Conservation (phyloP, 2,113 vertebrate genomes). For the Cacatua alba region DNA sequence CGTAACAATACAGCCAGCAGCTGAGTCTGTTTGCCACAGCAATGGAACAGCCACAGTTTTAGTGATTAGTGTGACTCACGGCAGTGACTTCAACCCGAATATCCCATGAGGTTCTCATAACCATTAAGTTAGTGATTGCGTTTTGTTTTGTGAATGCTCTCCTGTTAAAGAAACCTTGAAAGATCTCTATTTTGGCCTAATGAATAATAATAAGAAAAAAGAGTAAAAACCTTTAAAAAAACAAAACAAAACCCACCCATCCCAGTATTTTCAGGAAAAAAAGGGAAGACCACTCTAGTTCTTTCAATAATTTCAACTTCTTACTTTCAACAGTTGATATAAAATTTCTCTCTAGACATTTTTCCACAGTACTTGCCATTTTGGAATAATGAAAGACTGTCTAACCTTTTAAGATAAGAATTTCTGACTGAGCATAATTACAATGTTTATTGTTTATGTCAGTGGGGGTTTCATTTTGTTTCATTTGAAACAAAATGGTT, state of each 20-base stretch:
- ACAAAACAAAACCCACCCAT: rapidly evolving
- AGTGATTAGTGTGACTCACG: background rate
- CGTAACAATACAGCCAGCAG: background rate
- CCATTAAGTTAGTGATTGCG: background rate
- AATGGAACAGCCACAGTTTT: background rate
- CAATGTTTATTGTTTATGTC: background rate
- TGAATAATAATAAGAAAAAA: background rate
- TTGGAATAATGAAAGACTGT: background rate
- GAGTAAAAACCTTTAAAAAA: background rate
- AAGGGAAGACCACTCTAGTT: background rate
- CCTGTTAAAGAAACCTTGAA: background rate
- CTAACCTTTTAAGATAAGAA: background rate
- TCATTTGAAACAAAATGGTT: background rate
- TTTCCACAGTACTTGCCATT: background rate
- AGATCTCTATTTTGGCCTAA: background rate
- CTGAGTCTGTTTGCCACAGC: background rate
- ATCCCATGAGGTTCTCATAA: background rate
- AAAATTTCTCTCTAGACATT: background rate
- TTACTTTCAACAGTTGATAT: background rate
- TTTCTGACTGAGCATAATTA: background rate
- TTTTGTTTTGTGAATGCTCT: background rate
- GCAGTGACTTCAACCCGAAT: background rate
- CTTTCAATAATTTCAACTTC: background rate
- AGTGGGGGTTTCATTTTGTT: background rate
- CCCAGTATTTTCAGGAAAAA: rapidly evolving